phyloP scores from a whole-genome alignment of 2,888 invertebrate genomes.

The Drosophila nigricruria region DNA sequence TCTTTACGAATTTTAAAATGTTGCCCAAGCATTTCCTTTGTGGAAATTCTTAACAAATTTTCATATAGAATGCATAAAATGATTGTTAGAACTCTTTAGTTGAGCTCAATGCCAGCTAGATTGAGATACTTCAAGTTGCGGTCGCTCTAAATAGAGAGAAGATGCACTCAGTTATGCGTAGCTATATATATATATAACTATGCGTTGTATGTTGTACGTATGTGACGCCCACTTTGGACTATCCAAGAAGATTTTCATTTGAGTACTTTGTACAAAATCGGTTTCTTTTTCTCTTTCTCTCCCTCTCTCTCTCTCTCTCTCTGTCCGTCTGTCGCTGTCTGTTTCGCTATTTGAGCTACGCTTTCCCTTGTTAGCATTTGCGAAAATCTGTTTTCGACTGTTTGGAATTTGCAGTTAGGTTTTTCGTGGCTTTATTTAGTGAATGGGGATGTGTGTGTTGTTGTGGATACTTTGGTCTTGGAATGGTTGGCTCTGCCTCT shows the following conservation, averaged over 20 bases:
- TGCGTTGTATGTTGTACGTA: neutral
- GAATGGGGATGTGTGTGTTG: constrained; percentile 16
- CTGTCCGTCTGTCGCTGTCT: neutral
- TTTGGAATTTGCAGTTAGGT: constrained; percentile 49
- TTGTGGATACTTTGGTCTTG: constrained; percentile 4
- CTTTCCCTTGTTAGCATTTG: constrained; percentile 37
- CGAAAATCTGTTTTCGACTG: constrained; percentile 72
- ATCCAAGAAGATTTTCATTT: neutral
- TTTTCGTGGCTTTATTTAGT: constrained; percentile 32
- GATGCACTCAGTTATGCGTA: constrained; percentile 42
- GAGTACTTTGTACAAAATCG: constrained; percentile 12
- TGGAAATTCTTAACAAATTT: constrained; percentile 3
- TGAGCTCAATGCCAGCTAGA: constrained; percentile 8
- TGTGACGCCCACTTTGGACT: constrained; percentile 4
- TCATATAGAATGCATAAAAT: constrained; percentile 13
- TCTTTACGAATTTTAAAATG: neutral
- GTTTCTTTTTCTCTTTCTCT: neutral
- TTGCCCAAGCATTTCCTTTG: constrained; percentile 13
- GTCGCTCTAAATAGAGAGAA: constrained; percentile 34
- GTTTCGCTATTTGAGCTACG: neutral
- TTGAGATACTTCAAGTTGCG: constrained; percentile 33
- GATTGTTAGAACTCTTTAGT: neutral
- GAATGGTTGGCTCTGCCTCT: constrained; percentile 23
- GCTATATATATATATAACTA: neutral
- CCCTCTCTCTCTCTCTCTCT: neutral